Evolutionary conservation across 2,797 vertebrate genomes (phyloP).

Genomic region (Echiichthys vipera): DNA sequence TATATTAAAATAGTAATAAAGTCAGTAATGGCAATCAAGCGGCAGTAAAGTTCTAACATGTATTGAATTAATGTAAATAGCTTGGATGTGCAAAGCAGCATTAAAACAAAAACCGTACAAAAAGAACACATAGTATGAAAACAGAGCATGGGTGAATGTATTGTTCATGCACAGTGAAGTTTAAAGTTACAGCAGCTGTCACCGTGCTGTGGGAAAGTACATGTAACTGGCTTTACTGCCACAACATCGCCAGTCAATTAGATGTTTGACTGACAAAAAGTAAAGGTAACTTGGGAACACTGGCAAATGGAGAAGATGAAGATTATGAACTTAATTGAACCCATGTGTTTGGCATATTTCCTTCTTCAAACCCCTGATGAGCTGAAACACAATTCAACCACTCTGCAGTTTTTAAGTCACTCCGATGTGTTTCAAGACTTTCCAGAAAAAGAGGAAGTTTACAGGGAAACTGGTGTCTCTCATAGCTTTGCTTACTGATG

Average conservation of each 20-base stretch:
- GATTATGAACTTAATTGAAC: constrained; percentile 29
- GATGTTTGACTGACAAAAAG: constrained; percentile 16
- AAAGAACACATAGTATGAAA: too few species aligned
- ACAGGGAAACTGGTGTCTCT: constrained; percentile 35
- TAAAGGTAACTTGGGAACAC: constrained; percentile 5
- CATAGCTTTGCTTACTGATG: constrained; percentile 56
- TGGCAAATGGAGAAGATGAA: neutral
- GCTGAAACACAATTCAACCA: neutral
- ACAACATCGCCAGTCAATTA: constrained; percentile 13
- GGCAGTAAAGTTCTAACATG: too few species aligned
- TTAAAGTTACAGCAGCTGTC: too few species aligned
- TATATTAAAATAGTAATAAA: too few species aligned
- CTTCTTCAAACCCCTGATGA: constrained; percentile 33
- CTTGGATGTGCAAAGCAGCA: too few species aligned
- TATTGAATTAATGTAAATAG: too few species aligned
- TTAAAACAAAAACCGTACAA: too few species aligned
- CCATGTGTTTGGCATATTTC: constrained; percentile 30
- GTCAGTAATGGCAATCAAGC: too few species aligned
- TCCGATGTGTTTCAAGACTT: constrained; percentile 17
- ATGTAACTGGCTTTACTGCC: neutral
- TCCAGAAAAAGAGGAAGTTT: constrained; percentile 15
- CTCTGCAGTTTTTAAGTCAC: constrained; percentile 14
- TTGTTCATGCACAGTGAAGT: too few species aligned
- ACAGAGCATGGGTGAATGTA: too few species aligned
- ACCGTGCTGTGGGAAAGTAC: constrained; percentile 22